These are phyloP conservation scores for Saccopteryx bilineata DNA, from an alignment of 2,113 vertebrate genomes.

Conservation along the genomic window DNA sequence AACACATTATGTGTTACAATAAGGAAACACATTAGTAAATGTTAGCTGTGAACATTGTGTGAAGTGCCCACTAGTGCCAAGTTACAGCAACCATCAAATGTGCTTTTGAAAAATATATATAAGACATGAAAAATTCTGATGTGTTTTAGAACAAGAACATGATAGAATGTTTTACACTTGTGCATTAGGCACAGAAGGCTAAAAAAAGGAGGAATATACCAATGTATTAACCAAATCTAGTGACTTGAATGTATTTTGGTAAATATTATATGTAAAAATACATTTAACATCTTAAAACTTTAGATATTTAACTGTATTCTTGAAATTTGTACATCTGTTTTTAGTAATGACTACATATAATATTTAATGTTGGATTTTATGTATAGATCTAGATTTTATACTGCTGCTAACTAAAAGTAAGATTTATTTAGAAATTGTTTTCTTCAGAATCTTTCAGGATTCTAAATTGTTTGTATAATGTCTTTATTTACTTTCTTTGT, in stretches of 20 bases:
- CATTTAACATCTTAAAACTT: neutral
- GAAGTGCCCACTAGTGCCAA: neutral
- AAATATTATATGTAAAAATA: neutral
- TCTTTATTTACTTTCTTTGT: slow-evolving; percentile 32
- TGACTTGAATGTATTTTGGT: neutral
- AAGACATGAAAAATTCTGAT: neutral
- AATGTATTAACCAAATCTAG: neutral
- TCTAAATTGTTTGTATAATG: neutral
- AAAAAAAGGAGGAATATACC: neutral
- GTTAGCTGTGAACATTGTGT: neutral
- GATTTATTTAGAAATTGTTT: neutral
- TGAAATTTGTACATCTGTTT: slow-evolving; percentile 49
- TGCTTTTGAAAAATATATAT: neutral
- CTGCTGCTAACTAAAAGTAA: neutral
- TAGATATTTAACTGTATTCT: slow-evolving; percentile 3
- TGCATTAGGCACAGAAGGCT: neutral
- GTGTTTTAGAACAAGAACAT: neutral
- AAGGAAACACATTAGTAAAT: neutral
- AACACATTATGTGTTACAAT: neutral
- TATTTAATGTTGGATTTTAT: neutral
- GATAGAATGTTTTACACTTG: slow-evolving; percentile 31
- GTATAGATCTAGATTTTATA: neutral
- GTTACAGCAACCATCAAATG: neutral
- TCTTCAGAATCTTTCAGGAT: slow-evolving; percentile 12
- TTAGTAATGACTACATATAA: neutral